These are phyloP conservation scores for Hypotaenidia okinawae DNA, from an alignment of 2,797 vertebrate species.

Conservation along the genomic window DNA sequence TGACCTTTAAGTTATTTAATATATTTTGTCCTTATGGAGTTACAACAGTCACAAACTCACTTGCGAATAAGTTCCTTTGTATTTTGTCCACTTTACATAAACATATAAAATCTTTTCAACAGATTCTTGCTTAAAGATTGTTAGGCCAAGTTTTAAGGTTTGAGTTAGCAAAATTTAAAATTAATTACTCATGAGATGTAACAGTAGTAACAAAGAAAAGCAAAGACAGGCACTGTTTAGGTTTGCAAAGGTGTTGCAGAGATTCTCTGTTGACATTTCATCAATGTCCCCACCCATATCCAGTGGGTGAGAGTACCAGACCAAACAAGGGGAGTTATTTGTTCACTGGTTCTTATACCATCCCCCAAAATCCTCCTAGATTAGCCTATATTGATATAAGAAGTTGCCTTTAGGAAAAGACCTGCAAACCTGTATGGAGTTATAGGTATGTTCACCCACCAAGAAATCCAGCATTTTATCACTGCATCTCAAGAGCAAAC, in stretches of 20 bases:
- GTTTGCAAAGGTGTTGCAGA: background rate
- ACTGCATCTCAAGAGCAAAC: background rate
- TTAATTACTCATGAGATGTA: background rate
- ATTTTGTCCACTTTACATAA: background rate
- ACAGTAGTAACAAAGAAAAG: background rate
- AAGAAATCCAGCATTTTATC: background rate
- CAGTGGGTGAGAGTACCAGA: background rate
- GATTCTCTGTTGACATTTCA: background rate
- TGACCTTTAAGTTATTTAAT: background rate
- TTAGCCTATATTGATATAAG: background rate
- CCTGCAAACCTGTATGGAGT: background rate
- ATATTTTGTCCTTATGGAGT: background rate
- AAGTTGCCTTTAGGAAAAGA: background rate
- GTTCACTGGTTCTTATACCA: background rate
- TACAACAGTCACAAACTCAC: background rate
- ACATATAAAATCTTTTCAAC: background rate
- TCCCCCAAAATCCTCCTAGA: background rate
- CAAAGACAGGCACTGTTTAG: background rate
- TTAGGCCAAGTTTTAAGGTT: background rate
- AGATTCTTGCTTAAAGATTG: background rate
- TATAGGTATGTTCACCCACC: background rate
- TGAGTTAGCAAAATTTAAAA: background rate
- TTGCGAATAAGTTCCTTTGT: background rate
- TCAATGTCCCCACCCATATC: background rate
- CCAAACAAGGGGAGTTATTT: background rate